A percentile compares a stretch with the other conserved stretches of the same genome.
Evolutionary conservation across 2,113 vertebrate species (phyloP).

Genomic region (Lasiurus borealis): DNA sequence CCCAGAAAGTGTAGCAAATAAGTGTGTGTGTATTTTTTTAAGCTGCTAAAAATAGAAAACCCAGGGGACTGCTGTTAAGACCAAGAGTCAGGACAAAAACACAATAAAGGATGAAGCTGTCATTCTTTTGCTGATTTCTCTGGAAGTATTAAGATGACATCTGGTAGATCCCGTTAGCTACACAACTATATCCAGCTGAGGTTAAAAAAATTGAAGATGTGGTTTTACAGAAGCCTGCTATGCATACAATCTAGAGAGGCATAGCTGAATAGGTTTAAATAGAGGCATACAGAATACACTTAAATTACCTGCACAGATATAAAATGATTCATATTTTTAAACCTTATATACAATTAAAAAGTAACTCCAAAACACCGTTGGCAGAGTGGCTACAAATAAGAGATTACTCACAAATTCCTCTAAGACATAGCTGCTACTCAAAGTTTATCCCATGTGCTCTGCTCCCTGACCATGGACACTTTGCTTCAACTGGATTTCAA

Average conservation of each 20-base stretch:
- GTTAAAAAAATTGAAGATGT: neutral
- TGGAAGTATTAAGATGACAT: neutral
- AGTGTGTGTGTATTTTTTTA: neutral
- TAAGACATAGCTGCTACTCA: neutral
- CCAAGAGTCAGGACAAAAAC: neutral
- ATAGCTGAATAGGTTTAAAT: neutral
- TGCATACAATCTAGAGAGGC: neutral
- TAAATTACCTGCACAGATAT: neutral
- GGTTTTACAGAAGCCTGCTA: neutral
- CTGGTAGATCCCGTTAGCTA: neutral
- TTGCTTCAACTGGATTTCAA: neutral
- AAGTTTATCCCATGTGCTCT: neutral
- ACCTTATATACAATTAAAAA: neutral
- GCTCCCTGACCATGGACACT: neutral
- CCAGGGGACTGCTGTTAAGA: neutral
- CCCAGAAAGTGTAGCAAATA: neutral
- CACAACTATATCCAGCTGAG: neutral
- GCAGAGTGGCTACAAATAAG: neutral
- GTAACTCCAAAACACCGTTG: neutral
- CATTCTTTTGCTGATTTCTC: neutral
- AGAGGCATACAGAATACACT: neutral
- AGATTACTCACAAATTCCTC: constrained; percentile 6
- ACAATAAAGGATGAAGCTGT: neutral
- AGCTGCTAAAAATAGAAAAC: neutral
- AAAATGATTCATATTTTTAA: neutral